Evolutionary conservation across 2,113 vertebrate genomes (phyloP).

Genomic region (Apteryx mantelli): DNA sequence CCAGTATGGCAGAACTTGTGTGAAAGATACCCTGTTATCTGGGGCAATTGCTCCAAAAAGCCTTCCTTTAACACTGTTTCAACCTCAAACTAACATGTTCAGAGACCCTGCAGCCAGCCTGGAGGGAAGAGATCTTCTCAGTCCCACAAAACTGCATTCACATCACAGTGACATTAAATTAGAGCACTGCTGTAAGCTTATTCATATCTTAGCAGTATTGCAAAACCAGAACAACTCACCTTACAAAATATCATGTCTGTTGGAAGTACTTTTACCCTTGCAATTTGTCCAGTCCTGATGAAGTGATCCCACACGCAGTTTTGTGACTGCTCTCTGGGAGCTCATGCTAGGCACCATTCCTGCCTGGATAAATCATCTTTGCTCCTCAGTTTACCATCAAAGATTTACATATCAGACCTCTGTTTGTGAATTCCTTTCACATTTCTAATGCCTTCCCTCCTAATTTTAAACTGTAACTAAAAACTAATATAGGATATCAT

Average conservation of each 20-base stretch:
- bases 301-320: neutral
- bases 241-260: neutral
- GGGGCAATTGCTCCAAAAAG: neutral
- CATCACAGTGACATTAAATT: neutral
- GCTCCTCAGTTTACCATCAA: neutral
- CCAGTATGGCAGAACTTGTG: fast-evolving
- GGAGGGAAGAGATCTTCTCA: neutral
- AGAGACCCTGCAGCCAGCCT: neutral
- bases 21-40: neutral
- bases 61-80: neutral
- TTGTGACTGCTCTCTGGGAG: fast-evolving
- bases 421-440: fast-evolving
- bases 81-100: neutral
- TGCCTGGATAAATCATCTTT: neutral
- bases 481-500: fast-evolving
- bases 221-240: neutral
- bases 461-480: neutral
- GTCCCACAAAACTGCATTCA: neutral
- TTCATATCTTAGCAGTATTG: neutral
- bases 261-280: neutral
- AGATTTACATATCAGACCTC: neutral
- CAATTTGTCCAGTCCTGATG: neutral
- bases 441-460: neutral
- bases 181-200: neutral
- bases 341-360: neutral